Percentiles rank a stretch among this genome's conserved stretches.
Conservation (phyloP, 2,797 vertebrate genomes). For the Chloroceryle inda region DNA sequence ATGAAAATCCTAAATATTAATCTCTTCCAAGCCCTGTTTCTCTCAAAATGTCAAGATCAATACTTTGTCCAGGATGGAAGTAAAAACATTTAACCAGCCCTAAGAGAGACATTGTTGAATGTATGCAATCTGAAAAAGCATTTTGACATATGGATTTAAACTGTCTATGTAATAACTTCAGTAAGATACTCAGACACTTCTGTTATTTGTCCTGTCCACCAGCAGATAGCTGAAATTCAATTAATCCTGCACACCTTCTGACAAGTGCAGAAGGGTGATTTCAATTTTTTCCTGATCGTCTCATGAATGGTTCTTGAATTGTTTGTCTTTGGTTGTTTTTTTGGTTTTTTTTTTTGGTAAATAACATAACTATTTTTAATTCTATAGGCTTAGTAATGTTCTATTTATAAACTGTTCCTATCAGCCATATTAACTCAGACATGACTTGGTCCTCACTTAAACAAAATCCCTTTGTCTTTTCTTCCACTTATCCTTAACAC, state of each 20-base stretch:
- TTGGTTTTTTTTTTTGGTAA: not conserved
- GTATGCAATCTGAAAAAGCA: not conserved
- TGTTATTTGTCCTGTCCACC: not conserved
- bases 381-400: not conserved
- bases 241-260: not conserved
- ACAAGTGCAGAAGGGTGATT: not conserved
- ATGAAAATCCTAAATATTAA: not conserved
- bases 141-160: not conserved
- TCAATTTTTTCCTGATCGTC: not conserved
- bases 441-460: not conserved
- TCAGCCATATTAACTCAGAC: not conserved
- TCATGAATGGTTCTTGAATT: not conserved
- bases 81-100: not conserved
- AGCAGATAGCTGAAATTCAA: not conserved
- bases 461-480: not conserved
- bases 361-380: not conserved
- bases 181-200: not conserved
- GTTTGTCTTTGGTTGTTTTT: too few relatives aligned
- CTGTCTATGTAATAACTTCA: not conserved
- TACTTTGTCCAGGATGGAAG: not conserved
- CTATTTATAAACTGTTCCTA: not conserved
- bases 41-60: not conserved
- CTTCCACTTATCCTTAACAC: constrained; percentile 1
- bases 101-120: not conserved
- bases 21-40: not conserved